These are phyloP conservation scores for Craterocephalus amniculus DNA, from an alignment of 2,797 vertebrate species.

Conservation along the genomic window DNA sequence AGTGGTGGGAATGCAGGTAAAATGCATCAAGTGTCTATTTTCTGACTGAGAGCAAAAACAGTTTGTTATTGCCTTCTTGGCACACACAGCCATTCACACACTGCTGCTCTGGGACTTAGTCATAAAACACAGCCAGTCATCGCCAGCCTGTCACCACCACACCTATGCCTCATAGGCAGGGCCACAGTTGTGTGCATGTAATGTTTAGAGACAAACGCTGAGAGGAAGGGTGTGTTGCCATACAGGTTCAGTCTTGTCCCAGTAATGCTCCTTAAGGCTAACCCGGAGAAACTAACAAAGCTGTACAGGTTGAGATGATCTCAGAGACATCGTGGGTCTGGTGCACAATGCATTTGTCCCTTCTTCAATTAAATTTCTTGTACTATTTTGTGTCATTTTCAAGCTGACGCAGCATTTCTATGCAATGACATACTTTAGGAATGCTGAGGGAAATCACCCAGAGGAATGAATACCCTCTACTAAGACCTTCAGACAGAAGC, in stretches of 20 bases:
- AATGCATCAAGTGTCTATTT: slow-evolving; percentile 8
- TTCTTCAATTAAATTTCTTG: background rate
- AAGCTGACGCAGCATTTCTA: background rate
- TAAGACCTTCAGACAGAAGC: background rate
- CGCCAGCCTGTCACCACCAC: slow-evolving; percentile 1
- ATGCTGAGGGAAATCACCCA: background rate
- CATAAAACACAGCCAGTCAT: slow-evolving; percentile 12
- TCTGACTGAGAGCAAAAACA: slow-evolving; percentile 1
- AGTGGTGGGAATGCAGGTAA: background rate
- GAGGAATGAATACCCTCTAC: background rate
- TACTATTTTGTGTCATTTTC: background rate
- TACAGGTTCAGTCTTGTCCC: slow-evolving; percentile 15
- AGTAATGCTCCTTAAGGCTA: background rate
- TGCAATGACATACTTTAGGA: background rate
- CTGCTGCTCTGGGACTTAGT: slow-evolving; percentile 1
- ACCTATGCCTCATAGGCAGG: slow-evolving; percentile 8
- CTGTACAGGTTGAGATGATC: background rate
- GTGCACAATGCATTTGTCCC: background rate
- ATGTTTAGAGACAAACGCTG: slow-evolving; percentile 4
- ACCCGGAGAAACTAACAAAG: background rate
- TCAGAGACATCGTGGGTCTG: background rate
- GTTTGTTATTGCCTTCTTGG: background rate
- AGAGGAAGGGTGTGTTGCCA: background rate
- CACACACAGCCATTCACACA: slow-evolving; percentile 11
- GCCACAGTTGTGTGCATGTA: slow-evolving; percentile 6